Conservation (phyloP, 2,888 invertebrate species). For the Cataglyphis livida region DNA sequence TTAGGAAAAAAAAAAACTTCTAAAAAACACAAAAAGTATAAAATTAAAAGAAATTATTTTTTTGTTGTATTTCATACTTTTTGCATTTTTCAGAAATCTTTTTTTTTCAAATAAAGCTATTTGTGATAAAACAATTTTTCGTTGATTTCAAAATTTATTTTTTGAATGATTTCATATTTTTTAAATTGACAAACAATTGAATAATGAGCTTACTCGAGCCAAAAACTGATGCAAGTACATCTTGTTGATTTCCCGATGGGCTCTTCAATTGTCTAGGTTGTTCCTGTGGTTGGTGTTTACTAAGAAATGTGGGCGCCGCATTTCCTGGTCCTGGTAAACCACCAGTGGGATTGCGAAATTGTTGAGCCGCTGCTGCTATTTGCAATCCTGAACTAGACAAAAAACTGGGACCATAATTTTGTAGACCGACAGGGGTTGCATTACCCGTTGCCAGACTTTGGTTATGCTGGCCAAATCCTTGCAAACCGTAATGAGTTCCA, state of each 20-base stretch:
- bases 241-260: conserved; percentile 85
- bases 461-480: conserved; percentile 86
- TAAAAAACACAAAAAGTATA: neutral
- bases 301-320: conserved; percentile 82
- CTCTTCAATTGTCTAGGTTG: conserved; percentile 84
- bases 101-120: neutral
- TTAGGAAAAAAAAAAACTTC: neutral
- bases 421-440: conserved; percentile 86
- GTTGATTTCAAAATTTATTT: neutral
- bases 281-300: conserved; percentile 84
- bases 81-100: neutral
- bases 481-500: conserved; percentile 84
- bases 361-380: conserved; percentile 89
- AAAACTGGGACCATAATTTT: conserved; percentile 87
- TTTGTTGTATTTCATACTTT: neutral
- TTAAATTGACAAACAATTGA: neutral
- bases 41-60: neutral
- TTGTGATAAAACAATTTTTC: neutral
- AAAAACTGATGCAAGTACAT: conserved; percentile 87
- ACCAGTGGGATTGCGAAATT: conserved; percentile 88
- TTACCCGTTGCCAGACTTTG: conserved; percentile 84
- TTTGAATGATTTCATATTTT: neutral
- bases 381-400: conserved; percentile 88
- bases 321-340: conserved; percentile 83
- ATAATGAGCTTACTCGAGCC: conserved; percentile 86